Percentiles rank a stretch among this genome's conserved stretches.
Evolutionary conservation across 2,888 invertebrate genomes (phyloP).

Genomic region (Shargacucullia verbasci): DNA sequence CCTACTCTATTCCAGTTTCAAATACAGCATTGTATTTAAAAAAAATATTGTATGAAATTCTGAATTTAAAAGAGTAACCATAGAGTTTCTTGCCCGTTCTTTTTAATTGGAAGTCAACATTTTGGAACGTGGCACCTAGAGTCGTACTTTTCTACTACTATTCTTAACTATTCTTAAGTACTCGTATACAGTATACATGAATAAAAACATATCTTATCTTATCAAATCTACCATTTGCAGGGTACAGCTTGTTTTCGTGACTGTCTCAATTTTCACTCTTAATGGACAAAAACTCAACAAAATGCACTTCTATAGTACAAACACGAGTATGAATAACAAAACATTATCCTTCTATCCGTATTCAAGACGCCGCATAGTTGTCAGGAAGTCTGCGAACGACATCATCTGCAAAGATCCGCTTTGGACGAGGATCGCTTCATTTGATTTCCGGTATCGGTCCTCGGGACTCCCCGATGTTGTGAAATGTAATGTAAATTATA

Average conservation of each 20-base stretch:
- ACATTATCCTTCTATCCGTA: slow-evolving; percentile 55
- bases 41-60: too few species aligned
- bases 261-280: neutral
- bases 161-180: too few species aligned
- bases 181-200: too few species aligned
- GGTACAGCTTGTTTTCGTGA: neutral
- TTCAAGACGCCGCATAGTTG: slow-evolving; percentile 55
- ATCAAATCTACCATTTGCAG: too few species aligned
- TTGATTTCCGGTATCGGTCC: slow-evolving; percentile 72
- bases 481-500: slow-evolving; percentile 44
- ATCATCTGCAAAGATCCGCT: slow-evolving; percentile 73
- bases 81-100: too few species aligned
- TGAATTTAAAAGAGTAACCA: too few species aligned
- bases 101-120: too few species aligned
- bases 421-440: slow-evolving; percentile 70
- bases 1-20: too few species aligned
- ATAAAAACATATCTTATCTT: too few species aligned
- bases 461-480: slow-evolving; percentile 38
- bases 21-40: too few species aligned
- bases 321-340: slow-evolving; percentile 50
- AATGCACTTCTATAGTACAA: slow-evolving; percentile 28
- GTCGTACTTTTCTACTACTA: too few species aligned
- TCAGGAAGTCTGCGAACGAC: slow-evolving; percentile 70
- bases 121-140: too few species aligned
- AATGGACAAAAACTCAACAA: slow-evolving; percentile 8